Evolutionary conservation across 2,888 invertebrate species (phyloP).

Genomic region (Apotomis betuletana): DNA sequence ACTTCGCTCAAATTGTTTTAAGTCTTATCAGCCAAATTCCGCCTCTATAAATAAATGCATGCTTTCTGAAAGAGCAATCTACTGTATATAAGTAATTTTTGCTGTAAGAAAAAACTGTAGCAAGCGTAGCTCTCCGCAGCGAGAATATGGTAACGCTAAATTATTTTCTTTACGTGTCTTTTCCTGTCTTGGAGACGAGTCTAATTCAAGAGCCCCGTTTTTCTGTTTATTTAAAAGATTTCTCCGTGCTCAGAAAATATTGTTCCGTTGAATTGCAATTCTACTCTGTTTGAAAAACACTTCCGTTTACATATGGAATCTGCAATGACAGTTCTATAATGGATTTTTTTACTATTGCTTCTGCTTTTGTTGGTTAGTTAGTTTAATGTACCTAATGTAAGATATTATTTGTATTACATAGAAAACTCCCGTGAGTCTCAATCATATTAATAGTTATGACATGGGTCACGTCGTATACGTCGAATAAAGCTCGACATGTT

Average conservation of each 20-base stretch:
- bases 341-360: background rate
- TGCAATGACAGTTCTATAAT: constrained; percentile 3
- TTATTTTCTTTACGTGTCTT: constrained; percentile 38
- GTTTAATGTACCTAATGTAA: too few relatives aligned
- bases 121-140: constrained; percentile 15
- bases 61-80: background rate
- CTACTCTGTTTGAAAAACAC: constrained; percentile 2
- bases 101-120: background rate
- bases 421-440: too few relatives aligned
- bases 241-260: constrained; percentile 20
- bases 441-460: too few relatives aligned
- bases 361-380: too few relatives aligned
- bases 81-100: background rate
- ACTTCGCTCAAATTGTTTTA: too few relatives aligned
- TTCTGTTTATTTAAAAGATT: constrained; percentile 42
- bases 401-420: too few relatives aligned
- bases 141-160: constrained; percentile 23
- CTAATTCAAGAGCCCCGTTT: constrained; percentile 46
- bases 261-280: constrained; percentile 32
- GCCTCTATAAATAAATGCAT: background rate
- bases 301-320: background rate
- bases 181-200: constrained; percentile 31
- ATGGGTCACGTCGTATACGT: too few relatives aligned
- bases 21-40: too few relatives aligned
- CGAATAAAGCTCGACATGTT: too few relatives aligned